These are phyloP conservation scores for Euspilapteryx auroguttella DNA, from an alignment of 2,888 invertebrate species.

Conservation along the genomic window DNA sequence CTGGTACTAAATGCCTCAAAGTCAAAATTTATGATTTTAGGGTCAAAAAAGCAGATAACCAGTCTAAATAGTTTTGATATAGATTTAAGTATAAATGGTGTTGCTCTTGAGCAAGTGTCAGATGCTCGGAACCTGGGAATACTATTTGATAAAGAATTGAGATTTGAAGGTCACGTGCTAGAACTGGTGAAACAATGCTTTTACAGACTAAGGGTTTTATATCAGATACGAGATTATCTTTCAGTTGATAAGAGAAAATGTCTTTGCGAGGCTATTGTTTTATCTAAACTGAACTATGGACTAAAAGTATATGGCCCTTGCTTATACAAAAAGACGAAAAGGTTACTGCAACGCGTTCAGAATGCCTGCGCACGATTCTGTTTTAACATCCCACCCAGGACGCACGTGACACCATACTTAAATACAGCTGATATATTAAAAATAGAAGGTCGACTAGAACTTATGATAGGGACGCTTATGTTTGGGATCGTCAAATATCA, in stretches of 20 bases:
- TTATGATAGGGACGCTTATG: not conserved
- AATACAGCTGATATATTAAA: not conserved
- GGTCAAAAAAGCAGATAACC: not conserved
- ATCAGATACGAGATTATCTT: not conserved
- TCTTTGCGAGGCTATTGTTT: not conserved
- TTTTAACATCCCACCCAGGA: not conserved
- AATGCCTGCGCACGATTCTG: not conserved
- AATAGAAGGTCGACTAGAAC: not conserved
- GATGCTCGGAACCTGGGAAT: too few species aligned
- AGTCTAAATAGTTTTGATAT: not conserved
- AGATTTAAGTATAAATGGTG: too few species aligned
- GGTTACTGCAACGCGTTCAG: not conserved
- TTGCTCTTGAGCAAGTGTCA: too few species aligned
- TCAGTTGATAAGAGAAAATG: not conserved
- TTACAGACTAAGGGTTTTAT: not conserved
- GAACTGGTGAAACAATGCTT: too few species aligned
- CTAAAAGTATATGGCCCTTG: not conserved
- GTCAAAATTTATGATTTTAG: not conserved
- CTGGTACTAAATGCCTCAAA: not conserved
- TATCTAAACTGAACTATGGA: not conserved
- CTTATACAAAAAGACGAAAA: not conserved
- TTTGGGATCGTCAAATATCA: constrained; percentile 5
- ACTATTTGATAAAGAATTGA: too few species aligned
- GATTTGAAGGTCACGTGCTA: too few species aligned
- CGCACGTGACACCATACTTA: not conserved